A percentile compares a stretch with the other conserved stretches of the same genome.
Evolutionary conservation across 23 tunicate genomes (phyloP).

Genomic region (Botrylloides violaceus): DNA sequence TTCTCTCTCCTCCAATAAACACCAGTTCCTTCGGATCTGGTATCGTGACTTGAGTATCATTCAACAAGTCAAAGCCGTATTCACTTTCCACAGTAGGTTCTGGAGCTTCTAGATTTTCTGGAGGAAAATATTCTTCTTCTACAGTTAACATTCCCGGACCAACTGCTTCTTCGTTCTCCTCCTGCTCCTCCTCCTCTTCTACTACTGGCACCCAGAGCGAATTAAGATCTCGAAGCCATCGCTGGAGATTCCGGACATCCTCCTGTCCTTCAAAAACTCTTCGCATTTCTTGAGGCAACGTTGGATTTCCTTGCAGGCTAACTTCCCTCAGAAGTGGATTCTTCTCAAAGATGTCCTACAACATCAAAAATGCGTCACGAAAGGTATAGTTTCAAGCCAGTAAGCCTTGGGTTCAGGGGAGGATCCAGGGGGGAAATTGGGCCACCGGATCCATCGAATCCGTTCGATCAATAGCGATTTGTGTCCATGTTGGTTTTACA

Average conservation of each 20-base stretch:
- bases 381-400: too few relatives aligned
- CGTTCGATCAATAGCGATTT: too few relatives aligned
- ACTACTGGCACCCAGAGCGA: too few relatives aligned
- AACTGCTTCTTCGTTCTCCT: not conserved
- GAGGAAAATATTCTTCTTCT: not conserved
- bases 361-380: not conserved
- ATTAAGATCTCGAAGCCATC: not conserved
- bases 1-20: not conserved
- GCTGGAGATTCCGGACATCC: conserved; percentile 8
- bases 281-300: conserved; percentile 6
- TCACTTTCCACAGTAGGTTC: not conserved
- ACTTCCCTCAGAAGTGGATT: conserved; percentile 6
- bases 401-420: too few relatives aligned
- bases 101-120: not conserved
- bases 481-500: too few relatives aligned
- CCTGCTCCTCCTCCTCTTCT: not conserved
- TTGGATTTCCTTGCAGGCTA: conserved; percentile 21
- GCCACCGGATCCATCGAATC: too few relatives aligned
- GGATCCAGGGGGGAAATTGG: too few relatives aligned
- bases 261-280: conserved; percentile 22
- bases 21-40: not conserved
- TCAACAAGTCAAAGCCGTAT: not conserved
- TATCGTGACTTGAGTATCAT: not conserved
- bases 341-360: not conserved
- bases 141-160: not conserved